Percentiles rank a stretch among this genome's conserved stretches.
Evolutionary conservation across 2,888 invertebrate genomes (phyloP).

Genomic region (Ethmia dodecea): DNA sequence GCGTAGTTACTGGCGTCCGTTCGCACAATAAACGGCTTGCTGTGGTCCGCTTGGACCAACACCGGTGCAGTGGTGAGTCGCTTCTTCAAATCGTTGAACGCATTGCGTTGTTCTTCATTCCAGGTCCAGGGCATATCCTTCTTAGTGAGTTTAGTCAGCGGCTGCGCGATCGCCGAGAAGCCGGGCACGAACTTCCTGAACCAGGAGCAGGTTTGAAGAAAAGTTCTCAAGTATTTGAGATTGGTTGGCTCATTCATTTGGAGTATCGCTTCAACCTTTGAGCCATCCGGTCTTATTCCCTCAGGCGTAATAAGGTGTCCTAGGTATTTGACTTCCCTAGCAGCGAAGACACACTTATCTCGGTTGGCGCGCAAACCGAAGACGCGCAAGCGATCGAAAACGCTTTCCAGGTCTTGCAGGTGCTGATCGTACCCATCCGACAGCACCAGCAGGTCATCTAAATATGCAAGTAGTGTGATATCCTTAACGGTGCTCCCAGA

Average conservation of each 20-base stretch:
- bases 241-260: constrained; percentile 16
- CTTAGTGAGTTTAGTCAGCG: constrained; percentile 26
- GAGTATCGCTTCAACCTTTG: constrained; percentile 16
- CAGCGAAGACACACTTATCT: constrained; percentile 25
- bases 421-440: constrained; percentile 24
- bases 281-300: constrained; percentile 18
- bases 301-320: constrained; percentile 21
- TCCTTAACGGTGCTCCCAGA: constrained; percentile 7
- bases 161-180: constrained; percentile 25
- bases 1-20: constrained; percentile 34
- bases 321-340: constrained; percentile 18
- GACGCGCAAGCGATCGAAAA: constrained; percentile 19
- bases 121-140: constrained; percentile 29
- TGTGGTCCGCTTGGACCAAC: constrained; percentile 23
- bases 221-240: constrained; percentile 18
- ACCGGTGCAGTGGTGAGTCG: constrained; percentile 21
- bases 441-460: constrained; percentile 30
- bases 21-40: constrained; percentile 25
- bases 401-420: constrained; percentile 24
- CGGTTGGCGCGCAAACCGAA: constrained; percentile 20
- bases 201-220: constrained; percentile 32
- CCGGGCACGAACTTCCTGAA: constrained; percentile 27
- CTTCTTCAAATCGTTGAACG: constrained; percentile 19
- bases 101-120: constrained; percentile 17
- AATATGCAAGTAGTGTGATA: constrained; percentile 21